Evolutionary conservation across 2,113 vertebrate species (phyloP).

Genomic region (Verasper variegatus): DNA sequence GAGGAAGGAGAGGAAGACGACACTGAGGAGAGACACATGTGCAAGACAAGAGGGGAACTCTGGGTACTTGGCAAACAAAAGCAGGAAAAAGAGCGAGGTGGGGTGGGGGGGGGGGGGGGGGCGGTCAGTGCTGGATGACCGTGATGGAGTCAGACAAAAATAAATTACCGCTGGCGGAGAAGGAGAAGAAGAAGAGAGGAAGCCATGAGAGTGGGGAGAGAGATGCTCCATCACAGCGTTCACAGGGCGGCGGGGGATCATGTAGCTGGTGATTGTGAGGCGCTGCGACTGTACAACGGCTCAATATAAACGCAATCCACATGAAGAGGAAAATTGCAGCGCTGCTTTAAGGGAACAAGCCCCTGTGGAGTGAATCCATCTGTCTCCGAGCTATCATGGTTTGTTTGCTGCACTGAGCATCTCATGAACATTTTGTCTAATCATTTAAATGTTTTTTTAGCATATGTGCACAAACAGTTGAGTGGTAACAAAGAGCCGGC

Average conservation of each 20-base stretch:
- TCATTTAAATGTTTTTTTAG: constrained; percentile 3
- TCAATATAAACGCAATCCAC: constrained; percentile 52
- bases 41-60: constrained; percentile 50
- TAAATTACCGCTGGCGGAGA: constrained; percentile 30
- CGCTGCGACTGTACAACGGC: constrained; percentile 5
- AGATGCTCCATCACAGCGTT: background rate
- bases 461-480: background rate
- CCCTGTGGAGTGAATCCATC: constrained; percentile 25
- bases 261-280: constrained; percentile 16
- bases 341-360: constrained; percentile 24
- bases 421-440: constrained; percentile 8
- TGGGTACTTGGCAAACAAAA: constrained; percentile 72
- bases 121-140: constrained; percentile 8
- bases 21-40: constrained; percentile 58
- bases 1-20: constrained; percentile 45
- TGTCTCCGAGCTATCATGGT: constrained; percentile 20
- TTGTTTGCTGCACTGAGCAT: constrained; percentile 15
- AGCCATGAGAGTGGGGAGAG: constrained; percentile 9
- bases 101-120: background rate
- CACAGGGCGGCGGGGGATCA: background rate
- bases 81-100: constrained; percentile 63
- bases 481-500: background rate
- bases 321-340: constrained; percentile 47
- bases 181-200: constrained; percentile 21
- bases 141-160: constrained; percentile 49